phyloP scores from a whole-genome alignment of 2,797 vertebrate species.

The Phataginus tetradactyla region DNA sequence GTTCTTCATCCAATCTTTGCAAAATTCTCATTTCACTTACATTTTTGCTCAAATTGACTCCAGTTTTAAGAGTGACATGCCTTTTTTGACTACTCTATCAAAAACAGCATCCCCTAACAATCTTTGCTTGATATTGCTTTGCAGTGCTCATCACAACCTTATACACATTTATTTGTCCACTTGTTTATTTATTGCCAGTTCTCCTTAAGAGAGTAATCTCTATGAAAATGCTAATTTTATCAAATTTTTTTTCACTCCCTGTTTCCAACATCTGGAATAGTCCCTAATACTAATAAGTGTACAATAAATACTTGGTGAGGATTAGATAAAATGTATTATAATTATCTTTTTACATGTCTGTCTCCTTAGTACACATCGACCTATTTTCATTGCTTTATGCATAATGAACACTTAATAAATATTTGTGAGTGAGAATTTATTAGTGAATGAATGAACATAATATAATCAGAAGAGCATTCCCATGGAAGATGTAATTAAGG shows the following conservation, averaged over 20 bases:
- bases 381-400: background rate
- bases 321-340: background rate
- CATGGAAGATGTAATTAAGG: background rate
- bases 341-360: background rate
- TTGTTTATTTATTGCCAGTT: background rate
- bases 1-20: background rate
- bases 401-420: background rate
- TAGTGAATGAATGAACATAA: background rate
- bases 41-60: background rate
- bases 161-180: background rate
- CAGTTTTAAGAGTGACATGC: background rate
- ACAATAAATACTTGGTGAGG: background rate
- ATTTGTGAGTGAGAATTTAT: background rate
- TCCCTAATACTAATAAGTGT: background rate
- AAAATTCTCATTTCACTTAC: background rate
- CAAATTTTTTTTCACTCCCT: background rate
- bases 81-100: background rate
- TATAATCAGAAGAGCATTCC: background rate
- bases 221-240: background rate
- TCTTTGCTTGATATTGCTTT: background rate
- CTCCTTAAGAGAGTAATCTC: background rate
- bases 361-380: background rate
- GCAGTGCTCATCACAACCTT: background rate
- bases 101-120: background rate
- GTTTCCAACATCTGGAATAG: background rate